Base-by-base conservation (phyloP, 2,113 vertebrate genomes). In the Triplophysa rosa region DNA sequence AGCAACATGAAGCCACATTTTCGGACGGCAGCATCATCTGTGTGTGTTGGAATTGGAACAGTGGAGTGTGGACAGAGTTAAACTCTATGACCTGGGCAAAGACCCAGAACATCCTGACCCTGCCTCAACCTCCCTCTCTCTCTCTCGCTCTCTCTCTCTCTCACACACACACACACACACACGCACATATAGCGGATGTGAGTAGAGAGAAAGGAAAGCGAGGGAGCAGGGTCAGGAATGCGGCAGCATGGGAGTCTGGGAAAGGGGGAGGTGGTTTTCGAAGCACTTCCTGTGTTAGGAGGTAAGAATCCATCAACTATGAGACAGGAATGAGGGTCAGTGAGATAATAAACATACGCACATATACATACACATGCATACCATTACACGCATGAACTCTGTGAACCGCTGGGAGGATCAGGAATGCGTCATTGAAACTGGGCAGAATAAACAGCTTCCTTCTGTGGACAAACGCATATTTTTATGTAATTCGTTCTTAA, bases 171-270 rank as follows among this genome's bases (percentile, higher is more conserved):
- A 29, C 23, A 24, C 62, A 45, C 23, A 59, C 70, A 67, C 17
- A n/a, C 52, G 64, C 17, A 24, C 29, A 16, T 84, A 40, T 75
- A 67, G 77, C 80, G 77, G 80, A 84, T 84, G 80, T 82, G 42
- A 64, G 70, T 54, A 42, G 66, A 79, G 71, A 65, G 80, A 84
- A 67, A 82, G 80, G 83, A 82, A 84, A 72, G 62, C 37, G 33
- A 62, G 49, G 61, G 49, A 62, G 61, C 52, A 77, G 67, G 83
- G 83, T 82, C 83, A 82, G 83, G 83, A 84, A 84, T 84, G 83
- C 23, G 23, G 71, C 71, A 72, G 66, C 71, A 79, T 45, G 59
- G 67, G 77, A 84, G 71, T 49, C 80, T 79, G 83, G 77, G 83
- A 84, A 84, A 79, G 19, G 67, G 79, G 69, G 83, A 82, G 83